phyloP scores from a whole-genome alignment of 2,888 invertebrate genomes.

The Eupithecia inturbata region DNA sequence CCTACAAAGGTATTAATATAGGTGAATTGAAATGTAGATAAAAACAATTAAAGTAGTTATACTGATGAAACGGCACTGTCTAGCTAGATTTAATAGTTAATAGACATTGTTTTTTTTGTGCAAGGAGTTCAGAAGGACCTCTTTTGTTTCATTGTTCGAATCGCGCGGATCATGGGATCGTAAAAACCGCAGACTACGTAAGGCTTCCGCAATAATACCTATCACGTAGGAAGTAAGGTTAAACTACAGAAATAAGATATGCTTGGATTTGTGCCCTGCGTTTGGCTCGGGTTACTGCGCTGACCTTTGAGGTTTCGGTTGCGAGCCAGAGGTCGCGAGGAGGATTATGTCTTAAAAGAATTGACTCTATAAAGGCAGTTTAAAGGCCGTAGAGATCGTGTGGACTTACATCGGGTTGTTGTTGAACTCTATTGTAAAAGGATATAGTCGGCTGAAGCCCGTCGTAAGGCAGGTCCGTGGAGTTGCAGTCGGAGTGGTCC shows the following conservation, averaged over 20 bases:
- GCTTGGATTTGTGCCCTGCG: slow-evolving; percentile 59
- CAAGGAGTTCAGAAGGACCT: slow-evolving; percentile 21
- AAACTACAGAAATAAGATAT: slow-evolving; percentile 84
- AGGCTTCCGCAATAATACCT: slow-evolving; percentile 79
- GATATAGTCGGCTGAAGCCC: slow-evolving; percentile 98
- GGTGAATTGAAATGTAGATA: neutral
- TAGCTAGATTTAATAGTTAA: slow-evolving; percentile 9
- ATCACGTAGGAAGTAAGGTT: slow-evolving; percentile 83
- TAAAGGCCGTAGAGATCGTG: neutral
- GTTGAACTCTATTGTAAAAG: slow-evolving; percentile 86
- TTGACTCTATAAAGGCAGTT: neutral
- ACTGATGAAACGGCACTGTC: neutral
- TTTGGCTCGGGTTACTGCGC: slow-evolving; percentile 52
- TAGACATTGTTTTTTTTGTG: slow-evolving; percentile 12
- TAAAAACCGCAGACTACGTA: slow-evolving; percentile 77
- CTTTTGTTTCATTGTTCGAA: slow-evolving; percentile 34
- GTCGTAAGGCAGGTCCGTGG: slow-evolving; percentile 95
- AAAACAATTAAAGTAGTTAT: neutral
- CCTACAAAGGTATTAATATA: neutral
- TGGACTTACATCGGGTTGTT: slow-evolving; percentile 41
- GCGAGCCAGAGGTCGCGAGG: slow-evolving; percentile 14
- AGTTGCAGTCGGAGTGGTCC: slow-evolving; percentile 96
- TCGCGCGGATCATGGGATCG: slow-evolving; percentile 55
- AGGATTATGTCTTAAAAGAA: neutral
- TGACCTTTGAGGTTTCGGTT: slow-evolving; percentile 37